Evolutionary conservation across 2,888 invertebrate species (phyloP).

Genomic region (Acanthosepion esculentum): DNA sequence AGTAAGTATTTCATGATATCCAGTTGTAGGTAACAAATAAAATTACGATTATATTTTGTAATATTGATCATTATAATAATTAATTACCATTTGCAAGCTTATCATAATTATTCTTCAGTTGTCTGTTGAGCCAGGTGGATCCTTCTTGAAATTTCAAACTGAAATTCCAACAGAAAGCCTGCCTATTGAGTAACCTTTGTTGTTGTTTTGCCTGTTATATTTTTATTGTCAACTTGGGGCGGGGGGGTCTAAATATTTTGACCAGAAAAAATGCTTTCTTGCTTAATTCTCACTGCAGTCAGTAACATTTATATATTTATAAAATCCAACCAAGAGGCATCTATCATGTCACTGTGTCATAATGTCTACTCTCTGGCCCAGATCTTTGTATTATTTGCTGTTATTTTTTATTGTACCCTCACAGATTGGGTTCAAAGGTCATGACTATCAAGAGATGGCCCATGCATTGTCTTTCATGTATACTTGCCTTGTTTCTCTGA

Average conservation of each 20-base stretch:
- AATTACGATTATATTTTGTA: neutral
- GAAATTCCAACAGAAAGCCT: too few relatives aligned
- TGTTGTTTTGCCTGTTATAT: too few relatives aligned
- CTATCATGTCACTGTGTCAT: neutral
- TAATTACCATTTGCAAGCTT: too few relatives aligned
- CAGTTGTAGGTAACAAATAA: neutral
- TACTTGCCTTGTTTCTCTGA: neutral
- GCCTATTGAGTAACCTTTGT: too few relatives aligned
- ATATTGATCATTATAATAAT: too few relatives aligned
- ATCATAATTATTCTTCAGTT: too few relatives aligned
- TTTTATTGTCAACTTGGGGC: too few relatives aligned
- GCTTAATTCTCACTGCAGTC: neutral
- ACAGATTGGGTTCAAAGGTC: slow-evolving; percentile 20
- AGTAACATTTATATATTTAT: neutral
- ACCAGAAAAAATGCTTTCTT: neutral
- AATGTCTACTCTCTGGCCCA: neutral
- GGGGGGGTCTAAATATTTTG: neutral
- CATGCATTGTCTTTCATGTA: neutral
- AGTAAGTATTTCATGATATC: neutral
- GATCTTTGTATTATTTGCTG: neutral
- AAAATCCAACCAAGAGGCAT: neutral
- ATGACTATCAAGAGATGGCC: neutral
- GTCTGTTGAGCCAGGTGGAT: too few relatives aligned
- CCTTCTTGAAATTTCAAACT: too few relatives aligned
- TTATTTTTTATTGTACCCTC: neutral